Base-by-base conservation (phyloP, 2,113 vertebrate species). In the Caretta caretta region DNA sequence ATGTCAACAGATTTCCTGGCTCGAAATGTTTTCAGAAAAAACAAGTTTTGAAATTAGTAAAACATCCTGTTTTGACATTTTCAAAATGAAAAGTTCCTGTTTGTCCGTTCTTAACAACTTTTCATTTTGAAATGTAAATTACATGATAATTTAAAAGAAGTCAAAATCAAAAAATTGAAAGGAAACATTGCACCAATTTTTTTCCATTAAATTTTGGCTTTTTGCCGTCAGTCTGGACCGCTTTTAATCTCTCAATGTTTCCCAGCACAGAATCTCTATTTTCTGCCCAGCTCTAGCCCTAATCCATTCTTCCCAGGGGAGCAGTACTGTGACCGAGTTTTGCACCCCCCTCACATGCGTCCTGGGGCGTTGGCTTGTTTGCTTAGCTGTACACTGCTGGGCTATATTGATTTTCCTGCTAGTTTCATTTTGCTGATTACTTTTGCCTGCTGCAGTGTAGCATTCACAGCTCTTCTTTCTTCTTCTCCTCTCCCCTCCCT, bases 401-500 rank as follows among this genome's bases (percentile, higher is more conserved):
- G 76, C 31, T 14, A 92, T 76, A 75, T 89, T 88, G 94, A 91
- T 92, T 62, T 51, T 49, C 62, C 54, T 79, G 11, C 65, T 76
- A 11, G 53, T 53, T 93, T 96, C 83, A 87, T 48, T 93, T 95
- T 95, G 92, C 96, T 97, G 92, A 97, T 82, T 96, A 95, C 53
- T 83, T 90, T 95, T 80, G 96, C 91, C 97, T 96, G 85, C 90
- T 96, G 94, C 0, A 38, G 97, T 97, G 96, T 95, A 91, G 90
- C 97, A 98, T 97, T 98, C 97, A 98, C 98, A 95, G 96, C 95
- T 98, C 94, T 98, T 98, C 97, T 98, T 91, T 97, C 97, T 98
- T 98, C 97, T 98, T 97, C 93, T 97, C 94, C 76, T 27, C 94
- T 84, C 97, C 96, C 96, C 98, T 96, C 98, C 98, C 98, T 96